Evolutionary conservation across 2,888 invertebrate species (phyloP).

Genomic region (Pollenia amentaria): DNA sequence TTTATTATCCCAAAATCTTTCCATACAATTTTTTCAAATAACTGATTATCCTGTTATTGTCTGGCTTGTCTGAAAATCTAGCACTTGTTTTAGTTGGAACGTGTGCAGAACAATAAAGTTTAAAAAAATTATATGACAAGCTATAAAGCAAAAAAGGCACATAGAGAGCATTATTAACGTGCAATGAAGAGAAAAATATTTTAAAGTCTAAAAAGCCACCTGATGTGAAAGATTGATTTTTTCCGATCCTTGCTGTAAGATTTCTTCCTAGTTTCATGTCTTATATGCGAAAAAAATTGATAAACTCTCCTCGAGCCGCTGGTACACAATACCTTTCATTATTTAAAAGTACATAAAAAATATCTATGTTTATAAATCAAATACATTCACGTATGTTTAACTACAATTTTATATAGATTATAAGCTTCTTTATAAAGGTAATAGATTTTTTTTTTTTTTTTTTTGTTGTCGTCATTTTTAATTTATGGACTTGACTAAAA

Average conservation of each 20-base stretch:
- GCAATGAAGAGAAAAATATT: too few species aligned
- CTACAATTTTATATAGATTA: constrained; percentile 14
- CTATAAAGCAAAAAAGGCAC: too few species aligned
- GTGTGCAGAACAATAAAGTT: neutral
- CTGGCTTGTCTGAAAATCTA: constrained; percentile 5
- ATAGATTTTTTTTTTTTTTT: constrained; percentile 19
- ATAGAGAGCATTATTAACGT: too few species aligned
- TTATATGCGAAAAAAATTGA: too few species aligned
- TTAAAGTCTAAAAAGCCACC: too few species aligned
- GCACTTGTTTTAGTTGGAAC: neutral
- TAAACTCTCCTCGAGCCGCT: too few species aligned
- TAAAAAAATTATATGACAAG: constrained; percentile 1
- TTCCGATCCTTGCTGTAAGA: too few species aligned
- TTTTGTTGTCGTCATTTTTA: neutral
- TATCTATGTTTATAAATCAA: constrained; percentile 30
- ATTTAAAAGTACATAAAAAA: neutral
- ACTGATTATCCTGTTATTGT: neutral
- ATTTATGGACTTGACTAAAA: constrained; percentile 36
- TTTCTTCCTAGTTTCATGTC: too few species aligned
- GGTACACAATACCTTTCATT: too few species aligned
- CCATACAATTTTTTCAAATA: neutral
- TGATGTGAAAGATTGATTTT: too few species aligned
- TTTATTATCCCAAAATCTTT: constrained; percentile 1
- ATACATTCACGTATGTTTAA: constrained; percentile 36
- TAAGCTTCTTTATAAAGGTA: constrained; percentile 36